Percentiles rank a stretch among this genome's conserved stretches.
Evolutionary conservation across 2,113 vertebrate genomes (phyloP).

Genomic region (Polypterus senegalus): DNA sequence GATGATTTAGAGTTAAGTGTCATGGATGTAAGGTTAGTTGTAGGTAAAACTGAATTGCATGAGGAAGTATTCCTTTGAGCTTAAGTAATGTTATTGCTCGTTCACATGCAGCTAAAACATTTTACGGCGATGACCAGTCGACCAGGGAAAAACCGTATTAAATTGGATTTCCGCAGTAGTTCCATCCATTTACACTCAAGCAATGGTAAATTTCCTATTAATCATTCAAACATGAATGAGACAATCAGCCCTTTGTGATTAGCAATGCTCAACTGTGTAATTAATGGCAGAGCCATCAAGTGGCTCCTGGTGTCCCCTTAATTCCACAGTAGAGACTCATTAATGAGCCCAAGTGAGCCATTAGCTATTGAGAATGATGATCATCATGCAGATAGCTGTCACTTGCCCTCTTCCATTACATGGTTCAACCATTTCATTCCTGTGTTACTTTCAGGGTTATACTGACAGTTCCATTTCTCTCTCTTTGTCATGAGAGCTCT

Average conservation of each 20-base stretch:
- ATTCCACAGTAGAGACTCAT: slow-evolving; percentile 1
- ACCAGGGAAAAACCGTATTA: background rate
- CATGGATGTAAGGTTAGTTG: too few relatives aligned
- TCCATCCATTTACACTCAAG: background rate
- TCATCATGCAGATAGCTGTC: background rate
- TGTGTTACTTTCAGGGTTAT: background rate
- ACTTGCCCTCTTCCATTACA: background rate
- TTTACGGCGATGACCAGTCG: background rate
- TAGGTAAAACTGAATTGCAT: too few relatives aligned
- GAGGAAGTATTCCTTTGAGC: background rate
- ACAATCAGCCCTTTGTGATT: background rate
- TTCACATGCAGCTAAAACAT: background rate
- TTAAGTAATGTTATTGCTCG: background rate
- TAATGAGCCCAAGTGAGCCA: background rate
- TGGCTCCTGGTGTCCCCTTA: background rate
- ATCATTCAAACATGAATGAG: slow-evolving; percentile 1
- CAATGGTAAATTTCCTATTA: slow-evolving; percentile 3
- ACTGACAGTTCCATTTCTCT: background rate
- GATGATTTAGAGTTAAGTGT: too few relatives aligned
- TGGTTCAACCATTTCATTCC: background rate
- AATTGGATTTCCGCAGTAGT: background rate
- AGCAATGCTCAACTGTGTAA: slow-evolving; percentile 5
- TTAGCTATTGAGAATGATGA: background rate
- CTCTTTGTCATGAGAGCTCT: background rate
- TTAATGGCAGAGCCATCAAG: background rate